A percentile compares a stretch with the other conserved stretches of the same genome.
Evolutionary conservation across 2,113 vertebrate genomes (phyloP).

Genomic region (Odobenus rosmarus): DNA sequence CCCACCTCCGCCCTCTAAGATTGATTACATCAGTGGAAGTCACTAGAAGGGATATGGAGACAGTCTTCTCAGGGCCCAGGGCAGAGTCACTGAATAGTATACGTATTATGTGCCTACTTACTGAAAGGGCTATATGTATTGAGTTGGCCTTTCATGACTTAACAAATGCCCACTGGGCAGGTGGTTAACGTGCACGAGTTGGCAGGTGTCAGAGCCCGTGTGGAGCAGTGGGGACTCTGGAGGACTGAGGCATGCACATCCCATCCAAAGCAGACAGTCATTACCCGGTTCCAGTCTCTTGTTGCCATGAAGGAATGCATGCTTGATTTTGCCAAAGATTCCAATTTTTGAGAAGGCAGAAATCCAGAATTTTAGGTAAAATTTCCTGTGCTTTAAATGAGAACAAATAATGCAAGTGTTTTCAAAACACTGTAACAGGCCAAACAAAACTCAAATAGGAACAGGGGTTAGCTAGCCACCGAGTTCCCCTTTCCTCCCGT

Average conservation of each 20-base stretch:
- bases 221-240: not conserved
- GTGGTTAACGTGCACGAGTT: not conserved
- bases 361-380: not conserved
- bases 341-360: slow-evolving; percentile 14
- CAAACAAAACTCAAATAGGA: not conserved
- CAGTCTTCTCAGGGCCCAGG: not conserved
- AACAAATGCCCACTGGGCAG: not conserved
- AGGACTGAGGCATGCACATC: not conserved
- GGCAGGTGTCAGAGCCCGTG: not conserved
- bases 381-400: slow-evolving; percentile 8
- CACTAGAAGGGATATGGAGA: not conserved
- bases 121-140: not conserved
- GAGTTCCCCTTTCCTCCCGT: not conserved
- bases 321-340: not conserved
- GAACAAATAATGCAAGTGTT: not conserved
- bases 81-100: not conserved
- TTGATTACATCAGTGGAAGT: not conserved
- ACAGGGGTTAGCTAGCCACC: not conserved
- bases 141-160: not conserved
- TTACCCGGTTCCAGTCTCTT: not conserved
- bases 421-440: not conserved
- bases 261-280: not conserved
- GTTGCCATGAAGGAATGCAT: not conserved
- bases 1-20: not conserved
- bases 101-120: not conserved